Base-by-base conservation (phyloP, 2,797 vertebrate genomes). In the Huso huso region DNA sequence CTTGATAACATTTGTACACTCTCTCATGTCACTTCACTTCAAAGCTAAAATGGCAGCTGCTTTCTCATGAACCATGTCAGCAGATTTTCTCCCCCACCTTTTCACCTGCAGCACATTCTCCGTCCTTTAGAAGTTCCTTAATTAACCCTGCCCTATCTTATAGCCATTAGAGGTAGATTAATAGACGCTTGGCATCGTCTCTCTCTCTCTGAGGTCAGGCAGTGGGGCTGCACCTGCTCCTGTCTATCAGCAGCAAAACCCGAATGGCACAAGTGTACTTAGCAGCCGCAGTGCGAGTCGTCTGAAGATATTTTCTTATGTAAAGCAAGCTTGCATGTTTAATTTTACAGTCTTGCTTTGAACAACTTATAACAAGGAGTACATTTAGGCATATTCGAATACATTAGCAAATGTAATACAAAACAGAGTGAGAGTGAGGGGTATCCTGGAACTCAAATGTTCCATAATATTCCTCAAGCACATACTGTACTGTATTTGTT, bases 201-300 rank as follows among this genome's bases (percentile, higher is more conserved):
- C 81, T 18, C 18, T 18, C 18, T 83, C 84, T 78, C 81, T 85
- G 91, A 89, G 85, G 87, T 86, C 88, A 85, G 6, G 63, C 80
- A 75, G 78, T 74, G 74, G 72, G 70, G 72, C 72, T 69, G 69
- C 92, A 94, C 87, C 91, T 93, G 91, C 78, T 88, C 65, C 79
- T 77, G 82, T 78, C 83, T 10, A 8, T 94, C 87, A 91, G 75
- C 67, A 62, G 63, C 23, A 65, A 71, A 51, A 65, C 61, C 48
- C 62, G 23, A 62, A 63, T 57, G 68, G 53, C 67, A 15, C 66
- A 67, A 55, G 13, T 53, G 66, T 60, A 12, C 64, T 49, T 18
- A 53, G 51, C 48, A 23, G 10, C 49, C 55, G 49, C 65, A 51
- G 48, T 53, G 23, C 66, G 23, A 66, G 67, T 67, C 64, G 68